Percentiles rank a stretch among this genome's conserved stretches.
Conservation (phyloP, 2,113 vertebrate species). For the Mus spicilegus region DNA sequence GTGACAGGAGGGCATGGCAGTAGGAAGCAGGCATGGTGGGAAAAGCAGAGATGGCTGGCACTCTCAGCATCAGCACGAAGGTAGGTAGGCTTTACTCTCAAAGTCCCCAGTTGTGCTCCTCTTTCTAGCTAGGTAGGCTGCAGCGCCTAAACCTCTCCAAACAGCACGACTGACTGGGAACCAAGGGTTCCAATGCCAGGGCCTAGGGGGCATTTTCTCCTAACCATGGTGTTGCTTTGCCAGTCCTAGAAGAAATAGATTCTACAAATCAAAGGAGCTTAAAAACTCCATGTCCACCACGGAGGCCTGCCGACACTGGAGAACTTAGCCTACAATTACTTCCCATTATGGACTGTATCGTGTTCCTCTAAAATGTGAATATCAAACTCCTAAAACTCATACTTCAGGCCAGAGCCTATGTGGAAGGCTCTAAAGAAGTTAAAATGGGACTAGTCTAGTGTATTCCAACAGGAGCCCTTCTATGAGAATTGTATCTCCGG, state of each 20-base stretch:
- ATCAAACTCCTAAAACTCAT: background rate
- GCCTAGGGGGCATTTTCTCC: background rate
- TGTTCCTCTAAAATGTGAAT: background rate
- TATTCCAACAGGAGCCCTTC: background rate
- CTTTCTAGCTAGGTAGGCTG: background rate
- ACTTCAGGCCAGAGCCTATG: background rate
- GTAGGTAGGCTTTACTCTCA: background rate
- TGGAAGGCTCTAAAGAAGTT: background rate
- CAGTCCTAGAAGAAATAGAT: background rate
- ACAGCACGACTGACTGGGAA: background rate
- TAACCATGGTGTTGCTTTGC: background rate
- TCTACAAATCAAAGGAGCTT: background rate
- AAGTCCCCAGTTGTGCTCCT: background rate
- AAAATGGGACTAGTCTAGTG: background rate
- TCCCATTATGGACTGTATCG: background rate
- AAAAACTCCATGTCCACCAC: background rate
- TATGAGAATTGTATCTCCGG: background rate
- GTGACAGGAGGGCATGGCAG: background rate
- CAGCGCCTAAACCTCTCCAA: background rate
- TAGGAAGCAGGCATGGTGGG: background rate
- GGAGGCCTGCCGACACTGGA: background rate
- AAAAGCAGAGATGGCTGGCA: background rate
- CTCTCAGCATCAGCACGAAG: background rate
- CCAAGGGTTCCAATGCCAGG: background rate
- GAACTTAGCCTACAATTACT: background rate